These are phyloP conservation scores for Timema cristinae DNA, from an alignment of 2,888 invertebrate genomes.

Conservation along the genomic window DNA sequence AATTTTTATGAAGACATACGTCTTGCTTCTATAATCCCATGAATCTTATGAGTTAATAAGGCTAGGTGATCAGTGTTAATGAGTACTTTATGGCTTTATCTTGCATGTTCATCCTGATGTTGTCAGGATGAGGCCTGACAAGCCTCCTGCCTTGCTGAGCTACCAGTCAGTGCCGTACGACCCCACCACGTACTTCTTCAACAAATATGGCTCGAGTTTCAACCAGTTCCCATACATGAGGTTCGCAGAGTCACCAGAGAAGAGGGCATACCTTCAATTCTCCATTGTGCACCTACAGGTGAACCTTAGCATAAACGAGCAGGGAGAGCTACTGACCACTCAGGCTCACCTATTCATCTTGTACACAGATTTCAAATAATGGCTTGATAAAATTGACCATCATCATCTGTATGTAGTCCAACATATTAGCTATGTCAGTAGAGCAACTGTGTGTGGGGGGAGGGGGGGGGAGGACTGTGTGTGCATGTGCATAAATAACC, in stretches of 20 bases:
- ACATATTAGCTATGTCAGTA: too few relatives aligned
- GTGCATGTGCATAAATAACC: too few relatives aligned
- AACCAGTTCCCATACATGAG: slow-evolving; percentile 83
- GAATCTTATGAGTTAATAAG: neutral
- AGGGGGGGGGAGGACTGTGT: too few relatives aligned
- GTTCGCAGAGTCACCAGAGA: slow-evolving; percentile 67
- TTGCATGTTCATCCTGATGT: neutral
- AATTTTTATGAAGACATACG: neutral
- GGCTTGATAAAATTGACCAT: too few relatives aligned
- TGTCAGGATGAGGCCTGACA: slow-evolving; percentile 18
- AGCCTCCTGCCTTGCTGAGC: slow-evolving; percentile 26
- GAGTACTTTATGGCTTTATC: neutral
- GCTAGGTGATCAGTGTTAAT: neutral
- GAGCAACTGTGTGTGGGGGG: too few relatives aligned
- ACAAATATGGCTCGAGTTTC: slow-evolving; percentile 89
- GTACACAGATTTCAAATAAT: too few relatives aligned
- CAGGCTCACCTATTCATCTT: too few relatives aligned
- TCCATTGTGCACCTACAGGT: slow-evolving; percentile 66
- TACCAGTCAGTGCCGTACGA: slow-evolving; percentile 58
- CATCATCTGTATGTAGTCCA: too few relatives aligned
- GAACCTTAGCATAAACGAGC: neutral
- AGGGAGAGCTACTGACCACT: too few relatives aligned
- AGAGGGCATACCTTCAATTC: slow-evolving; percentile 62
- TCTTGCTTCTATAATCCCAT: neutral
- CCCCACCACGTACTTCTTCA: slow-evolving; percentile 82